These are phyloP conservation scores for Cataglyphis altisquamis DNA, from an alignment of 2,888 invertebrate species.

Conservation along the genomic window DNA sequence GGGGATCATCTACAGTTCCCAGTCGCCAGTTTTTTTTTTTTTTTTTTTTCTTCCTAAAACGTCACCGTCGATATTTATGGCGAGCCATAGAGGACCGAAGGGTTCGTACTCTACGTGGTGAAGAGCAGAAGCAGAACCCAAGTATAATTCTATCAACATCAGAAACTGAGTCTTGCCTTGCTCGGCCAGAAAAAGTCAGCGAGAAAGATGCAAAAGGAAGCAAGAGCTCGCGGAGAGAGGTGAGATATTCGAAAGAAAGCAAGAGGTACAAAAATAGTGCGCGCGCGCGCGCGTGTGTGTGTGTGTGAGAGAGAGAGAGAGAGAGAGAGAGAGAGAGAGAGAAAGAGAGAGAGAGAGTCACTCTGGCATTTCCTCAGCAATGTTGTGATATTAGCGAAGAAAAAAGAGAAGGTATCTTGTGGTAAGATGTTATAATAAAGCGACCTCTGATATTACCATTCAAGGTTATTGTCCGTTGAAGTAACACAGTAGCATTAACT, in stretches of 20 bases:
- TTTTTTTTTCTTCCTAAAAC: conserved; percentile 76
- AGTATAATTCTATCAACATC: conserved; percentile 83
- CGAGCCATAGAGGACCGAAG: conserved; percentile 78
- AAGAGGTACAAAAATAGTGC: conserved; percentile 27
- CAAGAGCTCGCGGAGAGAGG: conserved; percentile 49
- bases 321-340: conserved; percentile 20
- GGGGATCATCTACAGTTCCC: conserved; percentile 78
- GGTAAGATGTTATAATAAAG: conserved; percentile 51
- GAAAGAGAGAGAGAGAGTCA: conserved; percentile 48
- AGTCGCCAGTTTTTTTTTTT: conserved; percentile 71
- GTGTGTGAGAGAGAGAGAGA: neutral
- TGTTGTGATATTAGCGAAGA: conserved; percentile 46
- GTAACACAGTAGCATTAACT: conserved; percentile 61
- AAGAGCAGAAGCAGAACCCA: conserved; percentile 70
- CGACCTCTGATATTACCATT: conserved; percentile 72
- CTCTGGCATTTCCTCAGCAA: conserved; percentile 69
- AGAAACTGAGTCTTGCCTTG: conserved; percentile 54
- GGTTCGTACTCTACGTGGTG: conserved; percentile 64
- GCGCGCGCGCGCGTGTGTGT: neutral
- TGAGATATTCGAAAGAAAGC: neutral
- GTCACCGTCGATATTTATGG: conserved; percentile 85
- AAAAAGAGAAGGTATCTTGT: conserved; percentile 40
- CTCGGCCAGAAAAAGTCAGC: conserved; percentile 70
- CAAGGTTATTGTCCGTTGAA: conserved; percentile 73
- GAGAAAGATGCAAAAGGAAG: conserved; percentile 47